Evolutionary conservation across 1,140 invertebrate genomes (phyloP), one percentile per base, ranked within the genome.

Genomic region (Heliconius hermathena): DNA sequence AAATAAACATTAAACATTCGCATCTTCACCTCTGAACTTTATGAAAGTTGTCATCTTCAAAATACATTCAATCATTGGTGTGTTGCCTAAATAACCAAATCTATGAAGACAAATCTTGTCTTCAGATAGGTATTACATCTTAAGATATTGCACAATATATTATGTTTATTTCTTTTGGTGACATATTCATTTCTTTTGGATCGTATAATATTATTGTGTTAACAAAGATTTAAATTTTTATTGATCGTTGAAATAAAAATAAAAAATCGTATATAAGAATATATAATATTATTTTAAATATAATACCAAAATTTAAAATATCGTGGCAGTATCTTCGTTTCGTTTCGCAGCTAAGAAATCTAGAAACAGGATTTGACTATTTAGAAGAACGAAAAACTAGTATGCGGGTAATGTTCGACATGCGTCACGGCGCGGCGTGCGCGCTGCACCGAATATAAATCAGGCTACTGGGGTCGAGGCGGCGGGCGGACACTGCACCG

Each of bases 361-460:
- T 26, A 0, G 22, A 80, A 90, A 85, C 85, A 90, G 88, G 88
- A 91, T 90, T 87, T 87, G 79, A 73, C 74, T 77, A 77, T 46
- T 72, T 72, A 72, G 33, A 52, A 75, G 73, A 29, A 75, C 36
- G 71, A 73, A 71, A 20, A 33, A 71, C 73, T 57, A 82, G 76
- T 83, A 88, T 87, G 85, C 84, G 83, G 77, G 84, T 79, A 85
- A 91, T 87, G 88, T 74, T 81, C 60, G 85, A 86, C 84, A 88
- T 87, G 85, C 83, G 83, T 83, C 78, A 80, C 80, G 84, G 78
- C 83, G 83, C 80, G 84, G 78, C 82, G 83, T 81, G 82, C 78
- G 85, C 83, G 81, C 83, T 81, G 81, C 76, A 81, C 72, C 78
- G 88, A 87, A 91, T 91, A 86, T 88, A 89, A 89, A 90, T 87